Evolutionary conservation across 2,888 invertebrate species (phyloP).

Genomic region (Nesidiocoris tenuis): DNA sequence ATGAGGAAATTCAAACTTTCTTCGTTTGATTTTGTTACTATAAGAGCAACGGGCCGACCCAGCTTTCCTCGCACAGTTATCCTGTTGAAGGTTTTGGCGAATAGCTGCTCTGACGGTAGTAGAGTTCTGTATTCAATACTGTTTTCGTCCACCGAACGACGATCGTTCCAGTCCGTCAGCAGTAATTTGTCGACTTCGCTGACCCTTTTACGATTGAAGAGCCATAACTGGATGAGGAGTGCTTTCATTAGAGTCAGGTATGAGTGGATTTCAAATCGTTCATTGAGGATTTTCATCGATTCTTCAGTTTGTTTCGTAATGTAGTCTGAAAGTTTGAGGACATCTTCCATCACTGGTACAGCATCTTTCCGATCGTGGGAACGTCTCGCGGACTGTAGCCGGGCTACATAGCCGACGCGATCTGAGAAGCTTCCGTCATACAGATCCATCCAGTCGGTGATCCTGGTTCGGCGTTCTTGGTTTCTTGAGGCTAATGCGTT

Average conservation of each 20-base stretch:
- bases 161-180: conserved; percentile 21
- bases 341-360: conserved; percentile 3
- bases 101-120: conserved; percentile 13
- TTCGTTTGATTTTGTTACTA: conserved; percentile 12
- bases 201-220: conserved; percentile 41
- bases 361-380: background rate
- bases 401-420: background rate
- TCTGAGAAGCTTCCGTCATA: background rate
- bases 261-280: background rate
- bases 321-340: background rate
- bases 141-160: conserved; percentile 11
- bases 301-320: background rate
- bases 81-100: conserved; percentile 21
- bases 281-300: background rate
- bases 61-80: conserved; percentile 26
- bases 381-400: background rate
- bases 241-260: background rate
- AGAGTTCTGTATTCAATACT: conserved; percentile 33
- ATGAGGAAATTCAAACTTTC: background rate
- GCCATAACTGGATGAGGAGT: conserved; percentile 31
- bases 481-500: background rate
- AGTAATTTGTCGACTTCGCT: conserved; percentile 28
- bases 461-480: background rate
- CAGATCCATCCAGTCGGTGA: background rate
- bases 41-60: conserved; percentile 10